Base-by-base conservation (phyloP, 92 coral and sea anemone species). In the Parazoanthus swiftii region DNA sequence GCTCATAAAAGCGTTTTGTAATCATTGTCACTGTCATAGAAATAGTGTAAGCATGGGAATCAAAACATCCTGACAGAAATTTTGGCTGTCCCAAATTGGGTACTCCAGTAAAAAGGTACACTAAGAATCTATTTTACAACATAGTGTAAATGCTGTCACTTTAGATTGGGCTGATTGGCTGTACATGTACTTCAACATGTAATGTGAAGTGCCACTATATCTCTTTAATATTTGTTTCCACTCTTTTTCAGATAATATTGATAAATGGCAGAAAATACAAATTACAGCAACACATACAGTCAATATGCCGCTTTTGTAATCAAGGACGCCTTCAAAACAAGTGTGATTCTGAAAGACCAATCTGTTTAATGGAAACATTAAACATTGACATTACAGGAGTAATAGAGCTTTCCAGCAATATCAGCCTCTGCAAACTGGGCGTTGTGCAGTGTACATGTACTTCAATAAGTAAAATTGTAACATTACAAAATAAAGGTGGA, bases 361-460 rank as follows among this genome's bases (percentile, higher is more conserved):
- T 67, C 73, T 67, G 73, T 67, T 67, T 67, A 67, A 67, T 67
- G 33, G 73, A 0, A 67, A 67, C 73, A 67, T 67, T 67, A 5
- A 26, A 67, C 73, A 67, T 67, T 67, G 33, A 67, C 73, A 67
- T 67, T 67, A 67, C 73, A 67, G 73, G 73, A 67, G 73, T 67
- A 67, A 67, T 67, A 67, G 73, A 67, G 73, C 73, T 67, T 67
- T 67, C 23, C 73, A 67, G 73, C 73, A 67, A 67, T 67, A 67
- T 67, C 73, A 67, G 73, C 33, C 73, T 67, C 73, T 67, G 73
- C 73, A 67, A 67, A 67, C 73, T 71, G 76, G 76, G 76, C 76
- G 38, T 71, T 71, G 76, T 71, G 76, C 76, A 71, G 76, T 71
- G 76, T 71, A 71, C 76, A 71, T 71, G 76, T 25, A 29, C 76